phyloP scores from a whole-genome alignment of 2,888 invertebrate genomes.

The Phaonia tiefii region DNA sequence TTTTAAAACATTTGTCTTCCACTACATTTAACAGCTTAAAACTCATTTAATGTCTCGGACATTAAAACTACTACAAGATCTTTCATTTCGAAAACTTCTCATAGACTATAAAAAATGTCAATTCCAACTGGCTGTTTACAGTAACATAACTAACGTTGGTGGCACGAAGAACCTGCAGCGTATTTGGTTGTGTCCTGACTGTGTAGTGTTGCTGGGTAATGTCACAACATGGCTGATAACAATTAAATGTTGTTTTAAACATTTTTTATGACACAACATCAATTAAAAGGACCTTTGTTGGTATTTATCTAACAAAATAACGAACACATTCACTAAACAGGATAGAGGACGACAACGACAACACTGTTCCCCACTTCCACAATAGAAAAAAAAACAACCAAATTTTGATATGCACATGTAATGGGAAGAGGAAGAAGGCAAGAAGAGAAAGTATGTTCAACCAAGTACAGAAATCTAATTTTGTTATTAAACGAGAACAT shows the following conservation, averaged over 20 bases:
- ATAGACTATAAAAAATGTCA: background rate
- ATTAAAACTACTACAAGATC: slow-evolving; percentile 1
- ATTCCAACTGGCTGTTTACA: background rate
- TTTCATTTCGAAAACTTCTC: background rate
- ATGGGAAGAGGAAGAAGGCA: no score
- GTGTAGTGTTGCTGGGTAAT: slow-evolving; percentile 43
- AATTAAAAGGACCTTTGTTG: slow-evolving; percentile 74
- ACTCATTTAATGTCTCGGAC: background rate
- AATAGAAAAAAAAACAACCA: no score
- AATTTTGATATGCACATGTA: no score
- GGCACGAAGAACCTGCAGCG: no score
- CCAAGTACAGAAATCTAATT: slow-evolving; percentile 51
- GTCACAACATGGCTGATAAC: slow-evolving; percentile 63
- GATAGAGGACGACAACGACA: no score
- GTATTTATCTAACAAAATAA: slow-evolving; percentile 60
- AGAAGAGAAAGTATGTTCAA: no score
- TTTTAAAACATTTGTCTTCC: no score
- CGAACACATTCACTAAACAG: slow-evolving; percentile 29
- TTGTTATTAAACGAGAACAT: slow-evolving; percentile 57
- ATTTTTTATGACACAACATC: slow-evolving; percentile 75
- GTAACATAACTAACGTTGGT: background rate
- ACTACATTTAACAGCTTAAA: no score
- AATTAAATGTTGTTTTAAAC: slow-evolving; percentile 69
- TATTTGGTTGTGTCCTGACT: background rate
- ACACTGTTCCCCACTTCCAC: no score